phyloP scores from a whole-genome alignment of 53 echinoderm and acorn worm species.

The Apostichopus leukothele region DNA sequence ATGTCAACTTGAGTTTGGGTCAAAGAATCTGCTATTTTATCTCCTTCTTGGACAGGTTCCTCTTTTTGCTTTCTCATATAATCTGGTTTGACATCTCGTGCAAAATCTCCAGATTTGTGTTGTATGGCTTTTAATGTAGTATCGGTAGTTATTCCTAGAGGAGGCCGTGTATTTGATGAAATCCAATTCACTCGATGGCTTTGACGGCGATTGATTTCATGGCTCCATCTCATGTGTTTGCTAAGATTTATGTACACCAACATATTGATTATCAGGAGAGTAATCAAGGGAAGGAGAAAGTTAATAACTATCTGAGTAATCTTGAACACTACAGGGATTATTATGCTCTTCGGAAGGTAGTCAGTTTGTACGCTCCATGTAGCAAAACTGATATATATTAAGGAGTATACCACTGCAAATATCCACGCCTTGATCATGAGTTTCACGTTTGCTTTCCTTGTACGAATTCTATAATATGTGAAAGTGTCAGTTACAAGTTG shows the following conservation, averaged over 20 bases:
- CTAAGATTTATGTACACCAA: background rate
- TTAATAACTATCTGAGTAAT: background rate
- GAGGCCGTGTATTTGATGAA: no score
- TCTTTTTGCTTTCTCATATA: no score
- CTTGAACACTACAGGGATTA: background rate
- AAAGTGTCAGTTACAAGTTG: slow-evolving; percentile 12
- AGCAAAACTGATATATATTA: background rate
- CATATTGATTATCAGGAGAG: background rate
- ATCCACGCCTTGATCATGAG: slow-evolving; percentile 5
- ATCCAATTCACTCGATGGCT: no score
- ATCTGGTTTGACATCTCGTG: no score
- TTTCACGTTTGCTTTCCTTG: background rate
- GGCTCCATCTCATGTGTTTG: background rate
- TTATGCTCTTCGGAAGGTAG: background rate
- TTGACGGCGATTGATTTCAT: background rate
- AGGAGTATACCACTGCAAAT: background rate
- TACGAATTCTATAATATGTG: background rate
- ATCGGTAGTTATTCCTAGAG: no score
- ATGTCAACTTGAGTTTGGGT: no score
- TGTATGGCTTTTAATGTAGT: no score
- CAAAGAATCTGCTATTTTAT: no score
- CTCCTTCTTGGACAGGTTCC: no score
- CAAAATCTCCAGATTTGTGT: no score
- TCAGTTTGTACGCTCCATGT: background rate
- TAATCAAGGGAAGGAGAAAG: background rate